Conservation (phyloP, 1,140 invertebrate species). For the Globodera rostochiensis region DNA sequence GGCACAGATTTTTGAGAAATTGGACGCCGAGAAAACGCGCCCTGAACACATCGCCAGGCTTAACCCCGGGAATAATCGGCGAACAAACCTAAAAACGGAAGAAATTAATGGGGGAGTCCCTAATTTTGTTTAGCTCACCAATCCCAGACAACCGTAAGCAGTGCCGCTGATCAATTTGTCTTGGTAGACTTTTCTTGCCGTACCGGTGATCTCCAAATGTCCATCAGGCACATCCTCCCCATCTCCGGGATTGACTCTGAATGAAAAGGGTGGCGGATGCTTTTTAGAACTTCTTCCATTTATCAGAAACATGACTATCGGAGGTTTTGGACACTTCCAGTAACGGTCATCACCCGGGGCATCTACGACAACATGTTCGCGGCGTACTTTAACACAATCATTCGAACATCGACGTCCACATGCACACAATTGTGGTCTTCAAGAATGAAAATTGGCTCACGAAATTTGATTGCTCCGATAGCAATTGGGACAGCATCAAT, state of each 20-base stretch:
- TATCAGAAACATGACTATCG: no score
- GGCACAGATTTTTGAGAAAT: conserved; percentile 16
- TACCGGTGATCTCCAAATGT: neutral
- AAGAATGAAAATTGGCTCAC: conserved; percentile 15
- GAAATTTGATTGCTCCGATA: conserved; percentile 10
- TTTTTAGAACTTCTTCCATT: no score
- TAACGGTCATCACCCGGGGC: neutral
- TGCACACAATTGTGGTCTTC: conserved; percentile 29
- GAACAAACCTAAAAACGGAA: conserved; percentile 12
- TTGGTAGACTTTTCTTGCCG: neutral
- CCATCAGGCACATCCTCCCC: neutral
- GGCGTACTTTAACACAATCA: conserved; percentile 19
- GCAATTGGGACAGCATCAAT: conserved; percentile 20
- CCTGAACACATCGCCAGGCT: conserved; percentile 5
- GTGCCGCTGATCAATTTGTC: conserved; percentile 10
- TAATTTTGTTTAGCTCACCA: neutral
- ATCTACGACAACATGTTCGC: neutral
- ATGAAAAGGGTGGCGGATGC: no score
- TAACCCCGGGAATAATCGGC: conserved; percentile 7
- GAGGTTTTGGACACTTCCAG: no score
- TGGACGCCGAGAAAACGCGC: conserved; percentile 21
- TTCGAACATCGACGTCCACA: conserved; percentile 23
- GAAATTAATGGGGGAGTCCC: neutral
- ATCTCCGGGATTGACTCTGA: conserved; percentile 14
- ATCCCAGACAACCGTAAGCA: conserved; percentile 15